Conservation (phyloP, 1,140 invertebrate genomes). For the Rhopalosiphum maidis region DNA sequence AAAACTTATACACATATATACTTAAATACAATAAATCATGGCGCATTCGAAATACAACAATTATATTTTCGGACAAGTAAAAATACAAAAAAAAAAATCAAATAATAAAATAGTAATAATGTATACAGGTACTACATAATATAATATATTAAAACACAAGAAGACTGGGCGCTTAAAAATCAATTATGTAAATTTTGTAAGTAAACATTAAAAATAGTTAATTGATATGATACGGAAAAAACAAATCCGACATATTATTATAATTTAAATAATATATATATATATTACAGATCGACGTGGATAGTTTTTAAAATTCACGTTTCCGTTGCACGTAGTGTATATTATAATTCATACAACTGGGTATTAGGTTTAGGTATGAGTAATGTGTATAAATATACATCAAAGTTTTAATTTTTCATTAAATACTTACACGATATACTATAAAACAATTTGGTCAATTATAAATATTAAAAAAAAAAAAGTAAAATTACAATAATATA, state of each 20-base stretch:
- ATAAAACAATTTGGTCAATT: conserved; percentile 36
- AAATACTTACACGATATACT: conserved; percentile 7
- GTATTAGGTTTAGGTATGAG: background rate
- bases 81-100: conserved; percentile 32
- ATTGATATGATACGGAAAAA: background rate
- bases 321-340: background rate
- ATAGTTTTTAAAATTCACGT: background rate
- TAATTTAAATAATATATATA: background rate
- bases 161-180: conserved; percentile 42
- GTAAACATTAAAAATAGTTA: background rate
- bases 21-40: conserved; percentile 43
- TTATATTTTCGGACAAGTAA: conserved; percentile 3
- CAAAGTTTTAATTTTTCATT: background rate
- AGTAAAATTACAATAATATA: background rate
- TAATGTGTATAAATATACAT: background rate
- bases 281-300: background rate
- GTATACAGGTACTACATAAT: background rate
- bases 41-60: conserved; percentile 48
- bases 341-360: background rate
- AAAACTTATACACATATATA: conserved; percentile 26
- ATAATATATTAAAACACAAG: conserved; percentile 28
- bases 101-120: background rate
- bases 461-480: background rate
- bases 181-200: background rate
- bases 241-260: background rate